Conservation (phyloP, 2,888 invertebrate genomes). For the Spodoptera picta region DNA sequence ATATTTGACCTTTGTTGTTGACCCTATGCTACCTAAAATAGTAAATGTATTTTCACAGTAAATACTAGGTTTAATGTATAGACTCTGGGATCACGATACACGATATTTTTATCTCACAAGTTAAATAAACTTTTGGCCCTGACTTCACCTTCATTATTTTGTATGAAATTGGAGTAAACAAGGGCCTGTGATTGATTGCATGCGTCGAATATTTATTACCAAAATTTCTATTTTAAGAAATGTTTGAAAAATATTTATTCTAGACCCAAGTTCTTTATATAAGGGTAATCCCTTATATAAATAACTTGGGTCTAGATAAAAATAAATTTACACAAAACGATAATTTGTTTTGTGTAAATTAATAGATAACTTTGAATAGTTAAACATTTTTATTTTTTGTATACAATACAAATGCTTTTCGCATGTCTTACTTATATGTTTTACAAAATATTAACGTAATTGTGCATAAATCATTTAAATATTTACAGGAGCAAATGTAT, state of each 20-base stretch:
- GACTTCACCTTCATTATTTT: background rate
- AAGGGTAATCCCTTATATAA: no score
- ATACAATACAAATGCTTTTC: background rate
- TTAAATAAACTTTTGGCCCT: conserved; percentile 23
- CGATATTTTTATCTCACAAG: conserved; percentile 21
- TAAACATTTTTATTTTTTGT: no score
- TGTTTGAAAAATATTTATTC: no score
- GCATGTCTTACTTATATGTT: no score
- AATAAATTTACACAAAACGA: no score
- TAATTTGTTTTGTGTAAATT: background rate
- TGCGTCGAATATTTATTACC: background rate
- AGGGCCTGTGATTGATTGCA: conserved; percentile 1
- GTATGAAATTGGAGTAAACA: background rate
- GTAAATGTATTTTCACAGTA: conserved; percentile 1
- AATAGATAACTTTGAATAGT: background rate
- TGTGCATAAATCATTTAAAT: background rate
- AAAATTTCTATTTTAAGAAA: no score
- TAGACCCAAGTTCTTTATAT: no score
- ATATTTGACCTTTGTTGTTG: no score
- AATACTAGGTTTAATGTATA: background rate
- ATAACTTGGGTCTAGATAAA: no score
- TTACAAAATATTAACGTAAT: conserved; percentile 4
- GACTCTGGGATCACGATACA: background rate
- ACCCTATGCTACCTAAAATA: no score
- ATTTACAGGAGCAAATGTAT: no score